Base-by-base conservation (phyloP, 2,888 invertebrate genomes). In the Scrobipalpa atriplicella region DNA sequence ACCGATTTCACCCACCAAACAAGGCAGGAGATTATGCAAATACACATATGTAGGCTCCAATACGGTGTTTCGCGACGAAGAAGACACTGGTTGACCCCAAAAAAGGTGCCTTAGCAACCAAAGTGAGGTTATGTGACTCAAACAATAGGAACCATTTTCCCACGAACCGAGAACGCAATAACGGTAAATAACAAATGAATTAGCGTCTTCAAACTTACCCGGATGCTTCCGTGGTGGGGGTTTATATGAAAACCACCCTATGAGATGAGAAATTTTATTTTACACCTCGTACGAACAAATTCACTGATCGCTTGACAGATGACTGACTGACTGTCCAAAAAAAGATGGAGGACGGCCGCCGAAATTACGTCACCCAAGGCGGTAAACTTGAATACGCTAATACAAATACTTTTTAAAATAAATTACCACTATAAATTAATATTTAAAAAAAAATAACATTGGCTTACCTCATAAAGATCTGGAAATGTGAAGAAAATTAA, bases 211-310 rank as follows among this genome's bases (percentile, higher is more conserved):
- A 68, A 65, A 88, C 92, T 89, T 73, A 92, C 92, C 92, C 92
- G 92, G 92, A 91, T 89, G 90, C 91, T 86, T 86, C 90, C 90
- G 90, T 88, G 81, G 84, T 82, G 81, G 75, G 70, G 82, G 84
- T 81, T 78, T 77, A 69, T 69, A 78, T 73, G 75, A 78, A 86
- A 86, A 85, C 79, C 83, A 78, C 85, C 85, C 79, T 86, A 85
- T 88, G 67, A 70, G 75, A 68, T 70, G 75, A 70, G 70, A 76
- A 79, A 80, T 85, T 86, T 85, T 83, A 68, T 81, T 84, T 82
- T 77, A 75, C 87, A 82, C 85, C 77, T 74, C 75, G 71, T 77
- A 81, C 79, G 81, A 89, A 86, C 76, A 84, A 87, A 82, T 75
- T 70, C 73, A 71, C 75, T 73, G 66, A 75, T 74, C 70, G 69